Evolutionary conservation across 2,888 invertebrate genomes (phyloP).

Genomic region (Drosophila kambysellisi): DNA sequence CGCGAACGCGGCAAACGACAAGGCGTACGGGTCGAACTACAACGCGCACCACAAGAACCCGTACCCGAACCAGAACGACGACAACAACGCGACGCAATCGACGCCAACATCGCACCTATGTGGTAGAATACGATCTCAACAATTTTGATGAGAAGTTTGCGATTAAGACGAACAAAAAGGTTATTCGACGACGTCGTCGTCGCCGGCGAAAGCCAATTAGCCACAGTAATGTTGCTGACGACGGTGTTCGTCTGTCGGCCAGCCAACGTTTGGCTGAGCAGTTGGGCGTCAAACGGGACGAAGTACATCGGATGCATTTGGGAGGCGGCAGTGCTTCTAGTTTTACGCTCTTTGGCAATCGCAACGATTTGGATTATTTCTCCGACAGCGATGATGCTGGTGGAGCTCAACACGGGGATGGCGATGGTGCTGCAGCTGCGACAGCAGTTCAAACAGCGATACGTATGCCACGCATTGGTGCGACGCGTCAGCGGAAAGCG

Average conservation of each 20-base stretch:
- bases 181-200: slow-evolving; percentile 84
- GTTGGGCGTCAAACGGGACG: slow-evolving; percentile 76
- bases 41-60: slow-evolving; percentile 59
- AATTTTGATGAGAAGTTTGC: slow-evolving; percentile 88
- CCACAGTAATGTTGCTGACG: slow-evolving; percentile 9
- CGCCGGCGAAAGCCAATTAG: slow-evolving; percentile 40
- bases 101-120: slow-evolving; percentile 87
- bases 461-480: slow-evolving; percentile 76
- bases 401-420: slow-evolving; percentile 69
- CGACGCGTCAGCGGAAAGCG: slow-evolving; percentile 75
- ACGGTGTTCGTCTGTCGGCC: slow-evolving; percentile 64
- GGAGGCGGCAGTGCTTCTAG: slow-evolving; percentile 81
- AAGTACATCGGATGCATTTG: slow-evolving; percentile 56
- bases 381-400: slow-evolving; percentile 86
- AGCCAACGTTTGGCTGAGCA: slow-evolving; percentile 82
- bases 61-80: slow-evolving; percentile 30
- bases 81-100: slow-evolving; percentile 67
- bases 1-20: slow-evolving; percentile 57
- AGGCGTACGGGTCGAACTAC: slow-evolving; percentile 49
- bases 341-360: slow-evolving; percentile 89
- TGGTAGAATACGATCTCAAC: slow-evolving; percentile 89
- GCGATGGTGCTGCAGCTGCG: slow-evolving; percentile 84
- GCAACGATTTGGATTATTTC: slow-evolving; percentile 90
- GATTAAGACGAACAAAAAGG: slow-evolving; percentile 86
- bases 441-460: slow-evolving; percentile 84